A percentile compares a stretch with the other conserved stretches of the same genome.
These are phyloP conservation scores for Conistra vaccinii DNA, from an alignment of 2,888 invertebrate genomes.

Conservation along the genomic window DNA sequence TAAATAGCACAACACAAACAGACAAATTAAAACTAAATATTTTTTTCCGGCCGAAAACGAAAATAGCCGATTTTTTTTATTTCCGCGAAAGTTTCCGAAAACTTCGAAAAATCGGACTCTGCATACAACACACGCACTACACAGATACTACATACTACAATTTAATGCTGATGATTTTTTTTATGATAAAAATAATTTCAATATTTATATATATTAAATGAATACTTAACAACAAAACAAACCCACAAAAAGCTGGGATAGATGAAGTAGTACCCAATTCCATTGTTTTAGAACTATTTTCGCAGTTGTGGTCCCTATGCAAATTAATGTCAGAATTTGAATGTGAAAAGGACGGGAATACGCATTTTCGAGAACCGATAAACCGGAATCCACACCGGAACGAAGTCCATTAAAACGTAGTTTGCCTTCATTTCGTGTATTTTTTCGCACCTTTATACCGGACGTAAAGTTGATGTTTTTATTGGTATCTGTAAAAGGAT, in stretches of 20 bases:
- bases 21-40: too few relatives aligned
- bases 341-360: slow-evolving; percentile 8
- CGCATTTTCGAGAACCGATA: slow-evolving; percentile 23
- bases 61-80: too few relatives aligned
- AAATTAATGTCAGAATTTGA: slow-evolving; percentile 30
- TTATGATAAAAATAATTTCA: neutral
- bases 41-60: neutral
- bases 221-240: neutral
- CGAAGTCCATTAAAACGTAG: slow-evolving; percentile 2
- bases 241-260: too few relatives aligned
- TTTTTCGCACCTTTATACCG: neutral
- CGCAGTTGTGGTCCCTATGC: neutral
- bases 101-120: neutral
- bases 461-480: slow-evolving; percentile 5
- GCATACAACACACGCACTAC: neutral
- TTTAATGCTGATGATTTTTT: neutral
- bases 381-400: slow-evolving; percentile 5
- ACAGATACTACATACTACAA: neutral
- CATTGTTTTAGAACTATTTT: neutral
- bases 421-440: neutral
- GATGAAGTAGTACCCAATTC: neutral
- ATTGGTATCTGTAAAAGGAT: slow-evolving; percentile 10
- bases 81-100: neutral
- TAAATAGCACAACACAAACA: neutral
- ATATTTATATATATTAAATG: too few relatives aligned